Conservation (phyloP, 2,797 vertebrate genomes). For the Thamnophis elegans region DNA sequence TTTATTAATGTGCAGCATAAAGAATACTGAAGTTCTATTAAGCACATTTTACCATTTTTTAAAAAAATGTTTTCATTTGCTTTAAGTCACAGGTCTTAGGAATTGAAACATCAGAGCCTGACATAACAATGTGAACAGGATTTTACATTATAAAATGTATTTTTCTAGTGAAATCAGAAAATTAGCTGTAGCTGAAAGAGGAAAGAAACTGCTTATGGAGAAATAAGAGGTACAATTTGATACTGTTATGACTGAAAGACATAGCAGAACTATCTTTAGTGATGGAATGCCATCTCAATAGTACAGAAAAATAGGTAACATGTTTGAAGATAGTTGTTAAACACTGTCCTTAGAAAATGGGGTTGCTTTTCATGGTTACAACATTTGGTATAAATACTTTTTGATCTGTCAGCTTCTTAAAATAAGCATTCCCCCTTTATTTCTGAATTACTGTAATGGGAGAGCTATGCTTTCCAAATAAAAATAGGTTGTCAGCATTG, state of each 20-base stretch:
- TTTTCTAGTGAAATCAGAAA: not conserved
- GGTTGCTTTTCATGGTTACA: not conserved
- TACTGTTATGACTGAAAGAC: not conserved
- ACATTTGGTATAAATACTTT: not conserved
- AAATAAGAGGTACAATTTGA: not conserved
- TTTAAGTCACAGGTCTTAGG: not conserved
- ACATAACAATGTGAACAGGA: not conserved
- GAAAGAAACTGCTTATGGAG: not conserved
- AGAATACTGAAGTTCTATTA: not conserved
- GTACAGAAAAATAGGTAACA: not conserved
- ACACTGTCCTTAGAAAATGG: not conserved
- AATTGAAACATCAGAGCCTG: not conserved
- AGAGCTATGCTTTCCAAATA: not conserved
- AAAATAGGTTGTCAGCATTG: not conserved
- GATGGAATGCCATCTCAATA: not conserved
- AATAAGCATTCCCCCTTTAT: not conserved
- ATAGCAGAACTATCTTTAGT: not conserved
- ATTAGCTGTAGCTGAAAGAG: not conserved
- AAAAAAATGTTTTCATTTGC: not conserved
- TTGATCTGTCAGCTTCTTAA: not conserved
- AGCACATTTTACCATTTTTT: not conserved
- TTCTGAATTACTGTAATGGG: not conserved
- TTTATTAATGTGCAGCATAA: not conserved
- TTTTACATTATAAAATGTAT: not conserved
- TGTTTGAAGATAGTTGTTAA: not conserved